phyloP scores from a whole-genome alignment of 2,113 vertebrate genomes.

The Zeus faber region DNA sequence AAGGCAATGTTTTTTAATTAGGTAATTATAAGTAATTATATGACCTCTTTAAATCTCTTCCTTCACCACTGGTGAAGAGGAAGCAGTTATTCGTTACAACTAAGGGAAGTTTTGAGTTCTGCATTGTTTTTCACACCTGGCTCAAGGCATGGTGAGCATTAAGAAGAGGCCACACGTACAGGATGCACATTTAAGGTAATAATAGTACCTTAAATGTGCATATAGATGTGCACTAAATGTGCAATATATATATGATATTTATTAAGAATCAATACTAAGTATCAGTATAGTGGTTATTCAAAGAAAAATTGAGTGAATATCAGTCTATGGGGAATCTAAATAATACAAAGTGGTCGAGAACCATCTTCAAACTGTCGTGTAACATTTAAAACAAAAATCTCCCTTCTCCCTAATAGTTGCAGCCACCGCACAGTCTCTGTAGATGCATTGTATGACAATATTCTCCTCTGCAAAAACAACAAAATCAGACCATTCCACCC shows the following conservation, averaged over 20 bases:
- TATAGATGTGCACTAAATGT: background rate
- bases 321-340: too few species aligned
- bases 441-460: slow-evolving; percentile 7
- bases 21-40: too few species aligned
- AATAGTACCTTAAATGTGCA: background rate
- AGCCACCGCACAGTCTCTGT: slow-evolving; percentile 1
- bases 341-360: too few species aligned
- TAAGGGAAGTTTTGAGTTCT: background rate
- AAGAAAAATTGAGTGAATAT: too few species aligned
- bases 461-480: slow-evolving; percentile 11
- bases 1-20: too few species aligned
- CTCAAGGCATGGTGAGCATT: background rate
- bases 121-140: slow-evolving; percentile 3
- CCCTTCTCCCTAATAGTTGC: slow-evolving; percentile 4
- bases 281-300: too few species aligned
- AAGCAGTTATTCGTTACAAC: background rate
- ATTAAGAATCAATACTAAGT: too few species aligned
- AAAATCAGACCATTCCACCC: slow-evolving; percentile 23
- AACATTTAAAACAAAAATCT: background rate
- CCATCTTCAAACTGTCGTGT: background rate
- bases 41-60: too few species aligned
- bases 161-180: background rate
- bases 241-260: too few species aligned
- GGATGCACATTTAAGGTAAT: background rate
- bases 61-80: background rate